Evolutionary conservation across 2,888 invertebrate genomes (phyloP).

Genomic region (Drosophila lutescens): DNA sequence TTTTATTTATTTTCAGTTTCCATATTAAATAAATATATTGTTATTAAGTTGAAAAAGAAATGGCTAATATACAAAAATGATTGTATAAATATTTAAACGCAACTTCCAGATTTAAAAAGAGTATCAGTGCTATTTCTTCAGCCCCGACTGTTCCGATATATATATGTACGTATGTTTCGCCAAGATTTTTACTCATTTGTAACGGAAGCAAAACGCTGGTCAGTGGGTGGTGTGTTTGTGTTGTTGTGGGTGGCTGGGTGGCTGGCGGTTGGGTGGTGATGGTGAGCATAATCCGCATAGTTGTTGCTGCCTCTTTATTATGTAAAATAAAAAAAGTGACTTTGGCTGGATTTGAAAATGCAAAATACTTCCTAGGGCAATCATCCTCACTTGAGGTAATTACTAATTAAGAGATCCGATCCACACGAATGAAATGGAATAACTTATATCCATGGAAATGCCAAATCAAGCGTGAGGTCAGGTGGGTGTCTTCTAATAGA

Average conservation of each 20-base stretch:
- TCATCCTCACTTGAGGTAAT: constrained; percentile 12
- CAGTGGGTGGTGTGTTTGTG: constrained; percentile 32
- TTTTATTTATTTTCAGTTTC: too few relatives aligned
- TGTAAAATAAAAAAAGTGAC: constrained; percentile 19
- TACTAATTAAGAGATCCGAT: constrained; percentile 1
- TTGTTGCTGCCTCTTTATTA: constrained; percentile 35
- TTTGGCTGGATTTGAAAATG: constrained; percentile 17
- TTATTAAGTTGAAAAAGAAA: too few relatives aligned
- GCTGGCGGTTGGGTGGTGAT: constrained; percentile 3
- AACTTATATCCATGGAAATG: background rate
- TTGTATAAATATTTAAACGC: too few relatives aligned
- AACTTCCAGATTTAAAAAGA: too few relatives aligned
- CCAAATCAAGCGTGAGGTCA: background rate
- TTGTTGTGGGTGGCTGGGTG: constrained; percentile 2
- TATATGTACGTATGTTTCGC: constrained; percentile 13
- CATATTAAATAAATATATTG: too few relatives aligned
- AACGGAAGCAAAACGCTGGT: constrained; percentile 74
- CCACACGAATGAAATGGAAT: background rate
- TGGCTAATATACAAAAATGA: too few relatives aligned
- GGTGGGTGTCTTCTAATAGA: background rate
- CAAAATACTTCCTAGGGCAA: constrained; percentile 26
- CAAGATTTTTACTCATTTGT: constrained; percentile 59
- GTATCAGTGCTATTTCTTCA: background rate
- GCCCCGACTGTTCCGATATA: background rate
- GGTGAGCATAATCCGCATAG: constrained; percentile 32